phyloP scores from a whole-genome alignment of 2,888 invertebrate species.

The Caenorhabditis afra region DNA sequence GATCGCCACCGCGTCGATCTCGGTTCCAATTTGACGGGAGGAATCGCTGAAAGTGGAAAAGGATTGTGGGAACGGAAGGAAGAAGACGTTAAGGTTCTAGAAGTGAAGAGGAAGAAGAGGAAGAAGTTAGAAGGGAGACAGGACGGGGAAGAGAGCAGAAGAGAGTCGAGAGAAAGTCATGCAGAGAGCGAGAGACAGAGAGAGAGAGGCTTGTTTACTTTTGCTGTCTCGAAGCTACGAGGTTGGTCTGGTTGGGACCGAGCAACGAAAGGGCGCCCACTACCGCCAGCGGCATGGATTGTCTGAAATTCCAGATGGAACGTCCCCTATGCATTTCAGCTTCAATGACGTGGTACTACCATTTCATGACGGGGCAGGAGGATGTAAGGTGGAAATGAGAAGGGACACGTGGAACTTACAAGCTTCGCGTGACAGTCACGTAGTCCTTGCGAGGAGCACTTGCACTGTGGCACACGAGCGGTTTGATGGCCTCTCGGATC shows the following conservation, averaged over 20 bases:
- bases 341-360: neutral
- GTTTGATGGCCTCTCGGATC: conserved; percentile 62
- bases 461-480: conserved; percentile 30
- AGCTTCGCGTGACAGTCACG: conserved; percentile 50
- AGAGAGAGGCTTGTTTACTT: conserved; percentile 17
- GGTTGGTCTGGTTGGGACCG: conserved; percentile 28
- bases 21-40: conserved; percentile 72
- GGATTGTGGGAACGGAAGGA: too few species aligned
- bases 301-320: conserved; percentile 27
- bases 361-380: neutral
- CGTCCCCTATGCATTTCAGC: neutral
- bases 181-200: conserved; percentile 8
- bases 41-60: conserved; percentile 51
- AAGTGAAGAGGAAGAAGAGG: conserved; percentile 1
- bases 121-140: conserved; percentile 1
- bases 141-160: conserved; percentile 9
- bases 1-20: conserved; percentile 77
- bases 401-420: conserved; percentile 34
- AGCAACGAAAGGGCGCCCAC: conserved; percentile 46
- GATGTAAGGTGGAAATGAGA: neutral
- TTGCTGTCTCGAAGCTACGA: conserved; percentile 34
- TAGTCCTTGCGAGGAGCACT: conserved; percentile 53
- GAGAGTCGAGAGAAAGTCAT: conserved; percentile 17
- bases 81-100: neutral
- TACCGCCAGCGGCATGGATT: conserved; percentile 51